Base-by-base conservation (phyloP, 2,113 vertebrate species). In the Istiophorus platypterus region DNA sequence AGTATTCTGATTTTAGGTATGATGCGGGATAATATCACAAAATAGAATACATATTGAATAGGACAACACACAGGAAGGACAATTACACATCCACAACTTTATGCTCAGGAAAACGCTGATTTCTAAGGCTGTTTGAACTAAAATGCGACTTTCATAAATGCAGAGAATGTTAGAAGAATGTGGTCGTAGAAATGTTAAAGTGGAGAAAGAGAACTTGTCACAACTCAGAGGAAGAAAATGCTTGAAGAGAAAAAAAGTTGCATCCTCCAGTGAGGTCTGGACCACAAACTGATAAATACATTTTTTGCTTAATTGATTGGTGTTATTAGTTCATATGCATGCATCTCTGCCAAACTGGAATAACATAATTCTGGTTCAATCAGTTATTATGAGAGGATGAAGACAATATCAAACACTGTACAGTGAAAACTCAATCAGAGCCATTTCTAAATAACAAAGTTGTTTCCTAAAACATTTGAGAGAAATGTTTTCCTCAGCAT, bases 281-380 rank as follows among this genome's bases (percentile, higher is more conserved):
- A 78, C 71, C 64, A 89, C 84, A 86, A 81, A 85, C 67, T 85
- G 76, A 87, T 73, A 70, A 78, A 80, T 77, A 70, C 56, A 52
- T 84, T 76, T 87, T 64, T 85, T 78, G 27, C 66, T 18, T 68
- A 80, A 88, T 65, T 70, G 67, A 85, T 80, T 39, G 71, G 76
- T 85, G 81, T 82, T 61, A 45, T 59, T 73, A 47, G 71, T 91
- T 86, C 68, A 81, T 91, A 85, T 74, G 89, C 94, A 95, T 93
- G 93, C 92, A 90, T 87, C 72, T 92, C 86, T 88, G 77, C 85
- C 88, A 85, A 89, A 89, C 56, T 88, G 76, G 80, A 72, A 45
- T 82, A 86, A 85, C 81, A 86, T 87, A 91, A 66, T 61, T 85
- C 41, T 69, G 72, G 75, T 82, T 90, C 72, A 62, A 64, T 88